Percentiles rank a stretch among this genome's conserved stretches.
These are phyloP conservation scores for Montifringilla adamsi DNA, from an alignment of 2,113 vertebrate genomes.

Conservation along the genomic window DNA sequence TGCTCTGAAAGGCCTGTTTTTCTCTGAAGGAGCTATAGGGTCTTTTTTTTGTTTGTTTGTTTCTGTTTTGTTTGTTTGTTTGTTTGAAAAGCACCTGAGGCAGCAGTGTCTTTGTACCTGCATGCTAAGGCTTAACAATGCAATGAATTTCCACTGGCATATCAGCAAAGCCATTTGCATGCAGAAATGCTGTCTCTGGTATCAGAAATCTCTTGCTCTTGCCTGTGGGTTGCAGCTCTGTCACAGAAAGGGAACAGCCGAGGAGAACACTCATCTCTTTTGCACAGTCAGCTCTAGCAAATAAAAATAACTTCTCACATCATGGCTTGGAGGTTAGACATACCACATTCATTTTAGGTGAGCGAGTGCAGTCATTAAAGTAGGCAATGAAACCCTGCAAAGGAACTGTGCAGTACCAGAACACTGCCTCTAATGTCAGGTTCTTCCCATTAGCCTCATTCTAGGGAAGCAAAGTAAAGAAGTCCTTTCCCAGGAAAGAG, in stretches of 20 bases:
- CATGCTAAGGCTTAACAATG: not conserved
- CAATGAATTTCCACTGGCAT: not conserved
- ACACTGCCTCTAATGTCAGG: not conserved
- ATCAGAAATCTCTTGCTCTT: not conserved
- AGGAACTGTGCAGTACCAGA: not conserved
- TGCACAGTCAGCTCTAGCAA: slow-evolving; percentile 6
- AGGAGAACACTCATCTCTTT: not conserved
- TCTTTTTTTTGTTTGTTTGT: not conserved
- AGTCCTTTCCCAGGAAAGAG: not conserved
- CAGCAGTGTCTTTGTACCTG: not conserved
- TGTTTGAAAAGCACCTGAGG: not conserved
- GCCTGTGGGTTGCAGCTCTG: not conserved
- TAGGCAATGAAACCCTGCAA: not conserved
- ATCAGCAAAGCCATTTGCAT: not conserved
- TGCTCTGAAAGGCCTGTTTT: not conserved
- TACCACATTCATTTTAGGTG: not conserved
- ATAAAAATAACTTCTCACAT: slow-evolving; percentile 41
- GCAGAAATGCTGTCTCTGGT: not conserved
- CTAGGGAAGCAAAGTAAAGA: not conserved
- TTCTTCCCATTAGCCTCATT: not conserved
- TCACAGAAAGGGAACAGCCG: not conserved
- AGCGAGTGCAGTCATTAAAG: not conserved
- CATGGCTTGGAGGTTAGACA: not conserved
- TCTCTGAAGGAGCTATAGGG: not conserved
- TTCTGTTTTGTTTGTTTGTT: not conserved